phyloP scores from a whole-genome alignment of 2,113 vertebrate species.

The Phodopus roborovskii region DNA sequence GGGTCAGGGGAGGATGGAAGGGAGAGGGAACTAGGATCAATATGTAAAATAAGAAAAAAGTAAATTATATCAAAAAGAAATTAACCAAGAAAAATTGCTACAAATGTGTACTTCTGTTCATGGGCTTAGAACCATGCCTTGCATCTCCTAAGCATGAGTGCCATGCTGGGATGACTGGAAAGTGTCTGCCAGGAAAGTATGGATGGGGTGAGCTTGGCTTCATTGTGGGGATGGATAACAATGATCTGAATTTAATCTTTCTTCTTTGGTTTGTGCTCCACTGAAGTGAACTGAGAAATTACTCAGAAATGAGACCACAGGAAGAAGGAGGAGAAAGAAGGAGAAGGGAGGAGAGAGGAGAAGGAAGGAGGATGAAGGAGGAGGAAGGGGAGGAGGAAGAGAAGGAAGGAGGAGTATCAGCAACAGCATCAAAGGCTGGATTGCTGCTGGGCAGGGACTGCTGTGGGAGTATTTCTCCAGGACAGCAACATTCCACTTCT shows the following conservation, averaged over 20 bases:
- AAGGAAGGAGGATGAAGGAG: no score
- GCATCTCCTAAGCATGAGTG: background rate
- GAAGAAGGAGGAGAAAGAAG: background rate
- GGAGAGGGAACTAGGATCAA: no score
- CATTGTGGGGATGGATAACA: background rate
- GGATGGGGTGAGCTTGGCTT: background rate
- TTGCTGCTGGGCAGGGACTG: background rate
- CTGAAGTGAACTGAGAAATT: background rate
- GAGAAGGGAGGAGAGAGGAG: no score
- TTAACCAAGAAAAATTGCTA: background rate
- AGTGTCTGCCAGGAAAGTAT: background rate
- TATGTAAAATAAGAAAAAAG: no score
- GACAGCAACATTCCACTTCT: background rate
- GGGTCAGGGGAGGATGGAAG: no score
- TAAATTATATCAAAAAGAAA: background rate
- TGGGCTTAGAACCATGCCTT: background rate
- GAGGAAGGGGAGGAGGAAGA: no score
- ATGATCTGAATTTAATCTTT: background rate
- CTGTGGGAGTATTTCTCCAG: background rate
- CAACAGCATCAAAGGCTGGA: background rate
- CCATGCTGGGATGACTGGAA: background rate
- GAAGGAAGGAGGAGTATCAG: no score
- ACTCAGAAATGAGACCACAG: background rate
- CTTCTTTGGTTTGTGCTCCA: background rate
- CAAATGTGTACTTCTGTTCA: background rate